Evolutionary conservation across 37 sponge, comb jelly and placozoan genomes (phyloP).

Genomic region (Chondrosia reniformis): DNA sequence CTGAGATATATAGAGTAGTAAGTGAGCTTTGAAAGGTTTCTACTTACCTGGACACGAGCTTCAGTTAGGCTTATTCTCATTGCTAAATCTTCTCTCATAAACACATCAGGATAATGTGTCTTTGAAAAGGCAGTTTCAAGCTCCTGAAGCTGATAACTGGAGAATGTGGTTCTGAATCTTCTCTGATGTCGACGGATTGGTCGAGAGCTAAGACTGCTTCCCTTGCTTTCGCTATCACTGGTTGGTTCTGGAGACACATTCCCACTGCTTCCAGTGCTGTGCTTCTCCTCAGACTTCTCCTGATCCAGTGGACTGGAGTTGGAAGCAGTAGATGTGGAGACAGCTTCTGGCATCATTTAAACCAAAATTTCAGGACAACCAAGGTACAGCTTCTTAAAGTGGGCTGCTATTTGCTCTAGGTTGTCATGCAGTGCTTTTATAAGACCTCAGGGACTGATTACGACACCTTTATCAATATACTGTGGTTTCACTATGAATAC

Average conservation of each 20-base stretch:
- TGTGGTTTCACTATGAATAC: too few species aligned
- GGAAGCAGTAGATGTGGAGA: conserved; percentile 6
- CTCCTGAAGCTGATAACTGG: conserved; percentile 76
- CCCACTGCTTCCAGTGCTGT: conserved; percentile 21
- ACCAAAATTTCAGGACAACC: not conserved
- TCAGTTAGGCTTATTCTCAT: conserved; percentile 78
- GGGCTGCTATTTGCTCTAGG: too few species aligned
- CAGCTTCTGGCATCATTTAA: conserved; percentile 31
- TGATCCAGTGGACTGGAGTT: not conserved
- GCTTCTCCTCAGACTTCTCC: conserved; percentile 18
- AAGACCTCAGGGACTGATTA: too few species aligned
- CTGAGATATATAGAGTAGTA: not conserved
- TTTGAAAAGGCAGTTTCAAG: conserved; percentile 84
- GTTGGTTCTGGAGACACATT: conserved; percentile 24
- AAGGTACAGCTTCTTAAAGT: not conserved
- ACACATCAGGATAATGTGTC: conserved; percentile 90
- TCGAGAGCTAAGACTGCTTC: conserved; percentile 9
- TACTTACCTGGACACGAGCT: conserved; percentile 87
- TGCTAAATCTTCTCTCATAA: conserved; percentile 86
- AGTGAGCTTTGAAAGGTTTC: not conserved
- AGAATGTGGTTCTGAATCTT: conserved; percentile 88
- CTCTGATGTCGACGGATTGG: conserved; percentile 77
- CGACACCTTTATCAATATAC: too few species aligned
- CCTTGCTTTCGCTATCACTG: conserved; percentile 21
- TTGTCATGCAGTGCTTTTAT: too few species aligned